Evolutionary conservation across 2,113 vertebrate species (phyloP).

Genomic region (Dermatemys mawii): DNA sequence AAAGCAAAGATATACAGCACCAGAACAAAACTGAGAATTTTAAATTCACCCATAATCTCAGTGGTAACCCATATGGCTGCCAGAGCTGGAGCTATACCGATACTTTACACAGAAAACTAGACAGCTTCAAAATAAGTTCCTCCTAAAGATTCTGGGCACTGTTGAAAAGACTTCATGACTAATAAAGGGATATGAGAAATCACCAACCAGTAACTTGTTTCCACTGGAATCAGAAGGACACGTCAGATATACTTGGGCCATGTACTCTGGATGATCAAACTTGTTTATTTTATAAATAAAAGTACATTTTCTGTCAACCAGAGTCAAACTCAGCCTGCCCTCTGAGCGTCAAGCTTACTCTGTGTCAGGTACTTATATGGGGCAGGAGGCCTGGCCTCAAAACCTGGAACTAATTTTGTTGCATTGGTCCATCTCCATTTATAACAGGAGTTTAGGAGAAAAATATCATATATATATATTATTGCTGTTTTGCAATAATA

Average conservation of each 20-base stretch:
- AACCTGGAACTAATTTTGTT: not conserved
- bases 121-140: not conserved
- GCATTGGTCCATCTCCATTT: not conserved
- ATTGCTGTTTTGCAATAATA: not conserved
- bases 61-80: not conserved
- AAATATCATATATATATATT: not conserved
- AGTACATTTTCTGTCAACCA: not conserved
- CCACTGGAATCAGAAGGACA: not conserved
- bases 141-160: not conserved
- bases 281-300: not conserved
- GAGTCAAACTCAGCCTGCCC: not conserved
- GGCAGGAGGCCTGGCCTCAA: accelerated
- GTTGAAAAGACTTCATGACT: not conserved
- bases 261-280: not conserved
- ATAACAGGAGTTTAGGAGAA: not conserved
- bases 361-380: accelerated
- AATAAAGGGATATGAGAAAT: not conserved
- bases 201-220: not conserved
- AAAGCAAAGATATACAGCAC: not conserved
- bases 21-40: not conserved
- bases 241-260: not conserved
- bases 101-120: not conserved
- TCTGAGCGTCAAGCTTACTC: not conserved
- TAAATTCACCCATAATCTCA: not conserved
- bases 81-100: not conserved